Conservation (phyloP, 2,888 invertebrate genomes). For the Lomographa bimaculata region DNA sequence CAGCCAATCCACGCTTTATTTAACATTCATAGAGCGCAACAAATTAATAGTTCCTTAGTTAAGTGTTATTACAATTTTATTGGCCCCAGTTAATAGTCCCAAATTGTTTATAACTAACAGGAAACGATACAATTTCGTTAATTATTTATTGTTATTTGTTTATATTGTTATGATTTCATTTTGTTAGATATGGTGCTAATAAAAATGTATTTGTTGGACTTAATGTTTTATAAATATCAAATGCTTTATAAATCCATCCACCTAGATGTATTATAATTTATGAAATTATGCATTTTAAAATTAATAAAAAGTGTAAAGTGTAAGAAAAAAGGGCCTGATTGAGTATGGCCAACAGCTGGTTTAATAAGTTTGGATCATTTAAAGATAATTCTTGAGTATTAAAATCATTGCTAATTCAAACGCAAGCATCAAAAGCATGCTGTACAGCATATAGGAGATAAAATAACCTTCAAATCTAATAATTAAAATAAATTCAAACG, state of each 20-base stretch:
- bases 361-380: too few species aligned
- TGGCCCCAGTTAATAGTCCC: constrained; percentile 36
- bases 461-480: too few species aligned
- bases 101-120: constrained; percentile 39
- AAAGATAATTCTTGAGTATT: too few species aligned
- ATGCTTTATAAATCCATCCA: constrained; percentile 12
- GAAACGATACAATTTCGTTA: constrained; percentile 27
- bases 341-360: too few species aligned
- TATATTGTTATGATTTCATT: constrained; percentile 36
- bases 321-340: too few species aligned
- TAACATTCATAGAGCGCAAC: constrained; percentile 46
- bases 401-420: too few species aligned
- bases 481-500: too few species aligned
- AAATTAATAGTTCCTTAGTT: constrained; percentile 50
- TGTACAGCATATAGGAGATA: too few species aligned
- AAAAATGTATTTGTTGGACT: constrained; percentile 20
- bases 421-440: too few species aligned
- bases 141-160: constrained; percentile 38
- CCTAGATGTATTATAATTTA: too few species aligned
- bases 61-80: constrained; percentile 44
- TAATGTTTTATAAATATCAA: constrained; percentile 8
- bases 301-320: too few species aligned
- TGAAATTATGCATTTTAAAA: too few species aligned
- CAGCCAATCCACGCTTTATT: constrained; percentile 10
- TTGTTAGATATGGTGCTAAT: constrained; percentile 18